Evolutionary conservation across 2,888 invertebrate species (phyloP), one percentile per base, ranked within the genome.

Genomic region (Ctena decussata): DNA sequence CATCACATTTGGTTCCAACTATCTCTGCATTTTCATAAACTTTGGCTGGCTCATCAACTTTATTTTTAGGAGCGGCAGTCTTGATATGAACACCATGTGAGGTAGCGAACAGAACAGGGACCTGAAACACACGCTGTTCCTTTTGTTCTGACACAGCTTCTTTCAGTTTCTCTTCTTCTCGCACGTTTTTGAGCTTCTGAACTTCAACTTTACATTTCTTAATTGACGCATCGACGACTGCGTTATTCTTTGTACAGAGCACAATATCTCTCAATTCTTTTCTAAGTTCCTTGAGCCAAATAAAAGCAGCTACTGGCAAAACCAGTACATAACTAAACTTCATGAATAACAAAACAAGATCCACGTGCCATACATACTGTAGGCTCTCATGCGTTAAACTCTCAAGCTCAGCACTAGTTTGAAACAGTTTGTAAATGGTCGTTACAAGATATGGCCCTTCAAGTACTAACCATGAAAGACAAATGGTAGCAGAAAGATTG

Each of bases 81-180:
- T 81, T 37, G 41, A 75, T 77, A 72, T 85, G 94, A 5, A 95
- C 92, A 27, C 95, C 95, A 41, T 94, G 88, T 27, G 94, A 92
- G 0, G 94, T 95, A 12, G 94, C 95, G 88, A 94, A 95, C 24
- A 95, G 85, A 5, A 95, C 94, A 5, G 95, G 95, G 30, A 94
- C 93, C 77, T 92, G 92, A 77, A 93, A 93, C 2, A 88, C 88
- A 15, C 83, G 78, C 8, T 83, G 81, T 53, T 88, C 88, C 35
- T 76, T 72, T 72, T 83, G 37, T 46, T 87, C 80, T 32, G 84
- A 70, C 70, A 79, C 82, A 6, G 84, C 84, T 6, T 86, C 83
- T 46, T 91, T 87, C 8, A 72, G 74, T 70, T 87, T 89, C 75
- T 86, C 84, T 37, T 78, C 83, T 69, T 77, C 86, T 53, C 79